Evolutionary conservation across 2,113 vertebrate species (phyloP), one percentile per base, ranked within the genome.

Genomic region (Heterochromis multidens): DNA sequence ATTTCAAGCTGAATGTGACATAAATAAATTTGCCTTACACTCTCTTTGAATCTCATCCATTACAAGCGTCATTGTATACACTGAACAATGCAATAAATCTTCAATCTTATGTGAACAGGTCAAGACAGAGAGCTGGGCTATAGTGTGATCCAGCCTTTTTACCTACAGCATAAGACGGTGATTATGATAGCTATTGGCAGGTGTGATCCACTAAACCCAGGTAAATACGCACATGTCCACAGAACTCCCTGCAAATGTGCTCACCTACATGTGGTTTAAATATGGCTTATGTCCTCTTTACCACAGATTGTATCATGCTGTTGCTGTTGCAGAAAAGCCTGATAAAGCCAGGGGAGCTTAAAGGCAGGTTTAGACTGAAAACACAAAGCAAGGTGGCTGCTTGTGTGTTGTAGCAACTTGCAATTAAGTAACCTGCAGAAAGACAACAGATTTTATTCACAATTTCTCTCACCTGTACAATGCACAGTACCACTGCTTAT

Each of bases 291-390:
- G n/a, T 72, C 80, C 70, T 37, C 79, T 91, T 91, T 85, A 40
- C 79, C 63, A 59, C 43, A 49, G 62, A 81, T 72, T 72, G 62
- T 63, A 85, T 88, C 61, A 80, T 72, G 84, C 37, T 13, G 31
- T 78, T 76, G 77, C 74, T 74, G 37, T 35, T 82, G 54, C 88
- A 84, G 80, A 79, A 87, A 89, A 87, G 54, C 81, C 87, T 6
- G 23, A 82, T 72, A 84, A 88, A 92, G 40, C 84, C 87, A 83
- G 14, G 19, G n/a, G 80, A 81, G 89, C 77, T 91, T 87, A 89
- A 58, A 79, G 46, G 17, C 3, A 35, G 83, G 13, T 92, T 84
- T 77, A 86, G 23, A 81, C 52, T 65, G n/a, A 86, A 88, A 85
- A 74, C 79, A 86, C 80, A 89, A 84, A 29, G 23, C 62, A 56